Evolutionary conservation across 2,113 vertebrate species (phyloP), one percentile per base, ranked within the genome.

Genomic region (Progne subis): DNA sequence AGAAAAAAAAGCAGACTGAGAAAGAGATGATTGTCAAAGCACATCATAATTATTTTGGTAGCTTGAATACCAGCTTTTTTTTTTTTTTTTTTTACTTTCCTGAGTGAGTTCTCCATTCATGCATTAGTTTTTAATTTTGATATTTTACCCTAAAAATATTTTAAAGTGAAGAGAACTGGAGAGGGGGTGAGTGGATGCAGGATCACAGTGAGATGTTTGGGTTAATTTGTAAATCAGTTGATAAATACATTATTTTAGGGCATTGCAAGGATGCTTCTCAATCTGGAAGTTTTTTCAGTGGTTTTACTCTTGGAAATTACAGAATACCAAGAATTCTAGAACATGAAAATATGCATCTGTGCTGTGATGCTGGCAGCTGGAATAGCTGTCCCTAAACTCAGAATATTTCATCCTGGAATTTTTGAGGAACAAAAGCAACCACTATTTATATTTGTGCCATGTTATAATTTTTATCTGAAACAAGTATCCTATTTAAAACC

Each of bases 141-240:
- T 76, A 3, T 86, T 80, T 70, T 70, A 47, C 19, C 19, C 6
- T 52, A 32, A 67, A 75, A 67, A 21, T 78, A 19, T 24, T 79
- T 70, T 50, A 29, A 52, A 69, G 4, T 50, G 18, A 68, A 68
- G n/a, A 46, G 24, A 52, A 43, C 26, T 60, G 16, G 8, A 23
- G 17, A 37, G 3, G 2, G 1, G 1, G 2, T 32, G 5, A 15
- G 8, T 9, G 16, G 19, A n/a, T 34, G 7, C 43, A 65, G 18
- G n/a, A 5, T 47, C 41, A 34, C 61, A 52, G 12, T 37, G 18
- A 72, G 39, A 52, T 28, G 8, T 68, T 85, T 46, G 17, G 67
- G 25, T 60, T 92, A n/a, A 41, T 61, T 92, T 93, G 32, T 15
- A 39, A 82, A 24, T 11, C 15, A 29, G 0, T 47, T 87, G 49